Evolutionary conservation across 2,113 vertebrate species (phyloP), one percentile per base, ranked within the genome.

Genomic region (Corydoras sp.): DNA sequence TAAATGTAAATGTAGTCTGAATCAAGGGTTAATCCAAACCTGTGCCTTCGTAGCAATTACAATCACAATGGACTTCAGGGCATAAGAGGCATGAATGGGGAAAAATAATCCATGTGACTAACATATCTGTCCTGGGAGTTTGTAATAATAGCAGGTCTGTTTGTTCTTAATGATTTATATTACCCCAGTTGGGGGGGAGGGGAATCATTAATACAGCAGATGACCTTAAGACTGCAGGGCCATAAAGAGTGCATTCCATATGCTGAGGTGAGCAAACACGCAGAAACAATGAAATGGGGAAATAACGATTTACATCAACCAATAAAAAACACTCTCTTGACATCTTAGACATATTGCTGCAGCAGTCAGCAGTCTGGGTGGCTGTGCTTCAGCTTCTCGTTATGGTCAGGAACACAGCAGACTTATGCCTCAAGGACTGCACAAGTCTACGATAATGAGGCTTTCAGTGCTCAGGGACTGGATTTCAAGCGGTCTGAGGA

Each of bases 241-340:
- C 53, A 29, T 74, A 11, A 53, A 32, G 48, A 49, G 43, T 69
- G 56, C 30, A 3, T 30, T 5, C 15, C 60, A 49, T 66, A 55
- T 70, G 75, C 75, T 65, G 75, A 72, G 62, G 49, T 55, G 54
- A 62, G 69, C 64, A 76, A 79, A 79, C 62, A 58, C 30, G 5
- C 15, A 43, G 50, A 59, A 62, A 69, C 8, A 58, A 72, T 50
- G 43, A 31, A 65, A 59, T 13, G 9, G 30, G 32, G 12, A 76
- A 69, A 67, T 71, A 73, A 73, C 50, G 62, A 68, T 76, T 77
- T 68, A 75, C 68, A 79, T 77, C 68, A 68, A 43, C 58, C 53
- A 66, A 58, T 32, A 53, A 65, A 65, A 69, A 62, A 24, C 10
- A 18, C 62, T 30, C 32, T 69, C 68, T 18, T 65, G 64, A 64